Evolutionary conservation across 1,140 invertebrate species (phyloP).

Genomic region (Drosophila quadrilineata): DNA sequence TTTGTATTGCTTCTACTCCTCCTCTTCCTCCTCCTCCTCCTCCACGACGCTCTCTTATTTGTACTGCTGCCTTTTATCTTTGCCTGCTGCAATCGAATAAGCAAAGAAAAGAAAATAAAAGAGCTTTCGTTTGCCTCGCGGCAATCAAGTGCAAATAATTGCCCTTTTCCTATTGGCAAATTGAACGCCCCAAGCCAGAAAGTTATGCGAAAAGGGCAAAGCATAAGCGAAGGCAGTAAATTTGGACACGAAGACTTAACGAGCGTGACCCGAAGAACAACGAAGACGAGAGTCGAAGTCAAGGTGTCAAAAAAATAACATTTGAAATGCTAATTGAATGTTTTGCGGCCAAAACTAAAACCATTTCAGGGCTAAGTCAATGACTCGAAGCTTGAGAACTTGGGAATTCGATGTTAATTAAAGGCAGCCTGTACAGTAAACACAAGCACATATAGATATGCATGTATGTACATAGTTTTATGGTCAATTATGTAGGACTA

Average conservation of each 20-base stretch:
- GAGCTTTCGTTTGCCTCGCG: constrained; percentile 7
- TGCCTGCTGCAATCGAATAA: background rate
- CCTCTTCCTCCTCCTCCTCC: background rate
- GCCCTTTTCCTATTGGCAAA: constrained; percentile 18
- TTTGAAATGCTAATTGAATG: constrained; percentile 28
- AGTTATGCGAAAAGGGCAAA: constrained; percentile 12
- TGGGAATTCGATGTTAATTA: background rate
- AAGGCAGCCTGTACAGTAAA: background rate
- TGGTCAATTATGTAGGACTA: background rate
- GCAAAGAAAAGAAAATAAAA: background rate
- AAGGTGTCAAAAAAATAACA: constrained; percentile 25
- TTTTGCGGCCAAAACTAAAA: background rate
- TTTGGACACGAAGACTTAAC: constrained; percentile 3
- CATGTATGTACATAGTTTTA: constrained; percentile 6
- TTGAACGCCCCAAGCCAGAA: constrained; percentile 1
- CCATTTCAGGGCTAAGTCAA: constrained; percentile 3
- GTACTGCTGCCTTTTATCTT: background rate
- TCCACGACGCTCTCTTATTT: background rate
- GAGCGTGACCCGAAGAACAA: background rate
- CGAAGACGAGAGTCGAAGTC: background rate
- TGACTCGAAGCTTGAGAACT: background rate
- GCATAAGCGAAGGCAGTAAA: background rate
- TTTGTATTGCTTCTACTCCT: background rate
- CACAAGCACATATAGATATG: no score
- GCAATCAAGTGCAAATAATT: constrained; percentile 25